Evolutionary conservation across 2,113 vertebrate genomes (phyloP).

Genomic region (Piprites chloris): DNA sequence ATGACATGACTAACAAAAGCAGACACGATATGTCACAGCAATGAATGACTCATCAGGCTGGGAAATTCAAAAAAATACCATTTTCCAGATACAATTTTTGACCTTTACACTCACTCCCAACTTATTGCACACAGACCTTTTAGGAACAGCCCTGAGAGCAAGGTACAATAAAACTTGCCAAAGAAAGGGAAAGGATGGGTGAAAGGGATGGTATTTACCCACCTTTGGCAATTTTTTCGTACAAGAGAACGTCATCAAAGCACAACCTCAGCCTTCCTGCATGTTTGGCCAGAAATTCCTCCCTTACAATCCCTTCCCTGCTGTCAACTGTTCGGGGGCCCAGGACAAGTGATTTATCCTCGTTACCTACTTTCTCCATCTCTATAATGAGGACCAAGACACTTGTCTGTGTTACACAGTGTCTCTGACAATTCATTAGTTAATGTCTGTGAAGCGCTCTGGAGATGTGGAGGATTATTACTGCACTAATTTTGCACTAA

Average conservation of each 20-base stretch:
- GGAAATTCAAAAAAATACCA: neutral
- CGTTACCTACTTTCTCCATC: neutral
- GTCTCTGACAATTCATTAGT: conserved; percentile 34
- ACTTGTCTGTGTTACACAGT: neutral
- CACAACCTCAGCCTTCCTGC: neutral
- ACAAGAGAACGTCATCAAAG: neutral
- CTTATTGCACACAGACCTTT: neutral
- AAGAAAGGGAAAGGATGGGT: neutral
- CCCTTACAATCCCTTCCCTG: neutral
- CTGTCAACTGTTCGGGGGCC: neutral
- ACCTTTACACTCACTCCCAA: conserved; percentile 37
- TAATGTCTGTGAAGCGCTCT: neutral
- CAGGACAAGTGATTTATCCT: conserved; percentile 10
- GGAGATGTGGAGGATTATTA: neutral
- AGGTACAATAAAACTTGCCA: neutral
- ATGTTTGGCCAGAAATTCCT: neutral
- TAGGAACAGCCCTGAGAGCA: neutral
- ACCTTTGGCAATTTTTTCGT: neutral
- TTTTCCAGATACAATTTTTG: neutral
- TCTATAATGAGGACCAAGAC: neutral
- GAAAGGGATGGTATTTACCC: neutral
- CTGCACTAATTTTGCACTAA: neutral
- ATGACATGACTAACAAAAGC: conserved; percentile 66
- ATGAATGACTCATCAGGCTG: conserved; percentile 61
- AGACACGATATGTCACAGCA: conserved; percentile 62